These are phyloP conservation scores for Pantherophis vulpinus DNA, from an alignment of 2,797 vertebrate species.

Conservation along the genomic window DNA sequence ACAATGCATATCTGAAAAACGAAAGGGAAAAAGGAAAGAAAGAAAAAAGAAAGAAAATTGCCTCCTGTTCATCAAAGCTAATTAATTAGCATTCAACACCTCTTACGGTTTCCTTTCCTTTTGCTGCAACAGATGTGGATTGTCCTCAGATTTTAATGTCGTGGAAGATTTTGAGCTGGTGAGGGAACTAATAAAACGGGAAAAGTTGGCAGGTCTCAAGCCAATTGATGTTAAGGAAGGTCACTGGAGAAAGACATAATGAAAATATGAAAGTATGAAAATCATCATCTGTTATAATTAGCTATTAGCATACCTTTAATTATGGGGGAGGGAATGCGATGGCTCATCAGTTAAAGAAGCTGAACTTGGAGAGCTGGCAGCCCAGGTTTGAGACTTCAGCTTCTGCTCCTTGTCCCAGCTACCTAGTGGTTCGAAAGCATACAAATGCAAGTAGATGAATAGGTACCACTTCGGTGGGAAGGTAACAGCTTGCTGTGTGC, in stretches of 20 bases:
- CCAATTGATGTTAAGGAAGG: background rate
- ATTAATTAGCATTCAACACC: conserved; percentile 17
- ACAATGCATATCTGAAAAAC: background rate
- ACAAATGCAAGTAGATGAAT: background rate
- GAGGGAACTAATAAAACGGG: background rate
- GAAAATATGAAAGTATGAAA: background rate
- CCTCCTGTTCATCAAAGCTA: conserved; percentile 21
- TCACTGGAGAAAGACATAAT: background rate
- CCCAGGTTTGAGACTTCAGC: background rate
- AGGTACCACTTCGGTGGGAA: background rate
- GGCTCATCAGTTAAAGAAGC: background rate
- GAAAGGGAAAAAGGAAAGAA: background rate
- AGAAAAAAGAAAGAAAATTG: background rate
- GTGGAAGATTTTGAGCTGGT: background rate
- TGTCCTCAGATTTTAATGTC: background rate
- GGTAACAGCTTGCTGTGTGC: background rate
- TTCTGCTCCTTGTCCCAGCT: background rate
- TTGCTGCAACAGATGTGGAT: conserved; percentile 30
- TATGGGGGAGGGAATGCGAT: background rate
- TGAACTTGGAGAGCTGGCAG: background rate
- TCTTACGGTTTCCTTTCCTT: background rate
- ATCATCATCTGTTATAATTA: background rate
- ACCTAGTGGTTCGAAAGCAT: background rate
- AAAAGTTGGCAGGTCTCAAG: background rate
- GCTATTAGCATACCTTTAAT: background rate